Evolutionary conservation across 2,113 vertebrate genomes (phyloP).

Genomic region (Entomyzon cyanotis): DNA sequence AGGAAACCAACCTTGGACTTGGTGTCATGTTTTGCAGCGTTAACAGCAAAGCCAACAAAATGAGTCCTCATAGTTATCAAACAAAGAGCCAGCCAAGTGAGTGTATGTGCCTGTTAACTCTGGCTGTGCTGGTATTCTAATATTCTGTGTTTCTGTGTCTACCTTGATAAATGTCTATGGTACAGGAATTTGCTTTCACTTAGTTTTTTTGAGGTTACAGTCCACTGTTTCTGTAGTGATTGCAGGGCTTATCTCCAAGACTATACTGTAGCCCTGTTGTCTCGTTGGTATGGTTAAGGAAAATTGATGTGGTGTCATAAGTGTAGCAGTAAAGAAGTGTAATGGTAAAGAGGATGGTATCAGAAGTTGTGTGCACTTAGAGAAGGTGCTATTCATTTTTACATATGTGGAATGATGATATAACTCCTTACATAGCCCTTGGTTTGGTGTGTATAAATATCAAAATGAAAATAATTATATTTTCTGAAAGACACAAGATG

Average conservation of each 20-base stretch:
- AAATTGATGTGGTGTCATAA: neutral
- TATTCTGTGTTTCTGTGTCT: neutral
- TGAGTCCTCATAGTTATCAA: conserved; percentile 38
- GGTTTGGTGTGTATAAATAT: neutral
- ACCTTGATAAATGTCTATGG: neutral
- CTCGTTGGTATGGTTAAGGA: neutral
- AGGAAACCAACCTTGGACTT: conserved; percentile 58
- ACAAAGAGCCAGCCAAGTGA: conserved; percentile 22
- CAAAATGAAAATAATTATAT: neutral
- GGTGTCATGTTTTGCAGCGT: conserved; percentile 58
- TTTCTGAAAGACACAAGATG: neutral
- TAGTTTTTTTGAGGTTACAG: neutral
- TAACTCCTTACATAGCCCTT: neutral
- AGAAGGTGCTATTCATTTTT: neutral
- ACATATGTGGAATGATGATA: neutral
- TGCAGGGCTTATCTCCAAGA: neutral
- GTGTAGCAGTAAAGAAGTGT: neutral
- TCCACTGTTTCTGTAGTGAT: neutral
- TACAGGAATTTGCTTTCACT: neutral
- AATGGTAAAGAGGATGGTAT: neutral
- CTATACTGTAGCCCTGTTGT: neutral
- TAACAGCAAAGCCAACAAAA: conserved; percentile 54
- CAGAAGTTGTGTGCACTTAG: neutral
- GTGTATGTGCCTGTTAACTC: conserved; percentile 24
- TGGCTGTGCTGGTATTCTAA: neutral